Evolutionary conservation across 2,888 invertebrate genomes (phyloP).

Genomic region (Ptychoptera albimana): DNA sequence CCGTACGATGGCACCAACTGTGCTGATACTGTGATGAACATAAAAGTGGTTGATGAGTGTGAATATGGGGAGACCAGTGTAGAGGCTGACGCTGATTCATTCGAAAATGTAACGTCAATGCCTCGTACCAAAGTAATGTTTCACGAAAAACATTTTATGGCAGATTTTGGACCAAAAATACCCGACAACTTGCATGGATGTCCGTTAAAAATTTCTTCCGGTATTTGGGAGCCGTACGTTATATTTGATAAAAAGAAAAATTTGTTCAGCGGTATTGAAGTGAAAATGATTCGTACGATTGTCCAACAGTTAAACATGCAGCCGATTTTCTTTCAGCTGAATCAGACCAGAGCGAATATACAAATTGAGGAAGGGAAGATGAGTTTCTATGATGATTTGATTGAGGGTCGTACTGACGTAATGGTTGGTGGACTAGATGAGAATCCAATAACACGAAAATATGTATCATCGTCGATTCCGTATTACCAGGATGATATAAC

Average conservation of each 20-base stretch:
- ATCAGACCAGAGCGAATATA: not conserved
- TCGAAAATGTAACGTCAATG: too few species aligned
- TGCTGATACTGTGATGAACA: constrained; percentile 15
- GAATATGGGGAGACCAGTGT: not conserved
- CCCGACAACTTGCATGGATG: constrained; percentile 24
- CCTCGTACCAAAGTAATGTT: not conserved
- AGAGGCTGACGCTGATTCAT: not conserved
- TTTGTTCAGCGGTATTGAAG: constrained; percentile 20
- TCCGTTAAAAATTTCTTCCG: constrained; percentile 20
- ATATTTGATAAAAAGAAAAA: constrained; percentile 11
- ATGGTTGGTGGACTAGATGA: constrained; percentile 27
- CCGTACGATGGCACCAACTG: constrained; percentile 27
- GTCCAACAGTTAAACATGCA: constrained; percentile 20
- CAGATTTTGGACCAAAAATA: constrained; percentile 15
- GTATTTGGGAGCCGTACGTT: constrained; percentile 26
- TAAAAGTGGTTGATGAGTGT: constrained; percentile 3
- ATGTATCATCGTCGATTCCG: constrained; percentile 22
- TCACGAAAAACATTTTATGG: not conserved
- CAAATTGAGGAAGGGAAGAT: not conserved
- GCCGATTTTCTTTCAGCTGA: constrained; percentile 8
- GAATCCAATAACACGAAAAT: constrained; percentile 23
- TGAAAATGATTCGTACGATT: constrained; percentile 22
- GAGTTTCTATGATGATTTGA: not conserved
- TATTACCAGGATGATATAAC: constrained; percentile 29
- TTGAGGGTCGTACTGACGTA: constrained; percentile 17